Conservation (phyloP, 2,113 vertebrate species). For the Rhinichthys klamathensis region DNA sequence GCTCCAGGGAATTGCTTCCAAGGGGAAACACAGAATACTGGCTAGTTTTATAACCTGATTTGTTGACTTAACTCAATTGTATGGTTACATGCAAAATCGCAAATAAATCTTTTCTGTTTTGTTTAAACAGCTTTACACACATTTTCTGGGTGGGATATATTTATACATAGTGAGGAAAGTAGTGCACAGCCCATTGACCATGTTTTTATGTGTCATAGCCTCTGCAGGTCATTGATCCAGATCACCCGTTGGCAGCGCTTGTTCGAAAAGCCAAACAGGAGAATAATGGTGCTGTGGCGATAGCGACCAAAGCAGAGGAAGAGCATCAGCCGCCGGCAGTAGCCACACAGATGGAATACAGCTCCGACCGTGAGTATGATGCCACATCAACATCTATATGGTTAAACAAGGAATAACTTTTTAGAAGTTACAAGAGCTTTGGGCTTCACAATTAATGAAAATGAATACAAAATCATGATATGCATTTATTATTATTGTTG, state of each 20-base stretch:
- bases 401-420: not conserved
- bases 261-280: constrained; percentile 88
- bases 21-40: not conserved
- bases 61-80: not conserved
- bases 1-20: not conserved
- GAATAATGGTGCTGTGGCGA: constrained; percentile 76
- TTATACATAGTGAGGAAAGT: not conserved
- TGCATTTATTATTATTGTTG: not conserved
- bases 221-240: constrained; percentile 93
- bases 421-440: not conserved
- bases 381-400: not conserved
- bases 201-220: constrained; percentile 77
- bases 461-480: not conserved
- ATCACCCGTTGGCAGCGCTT: constrained; percentile 91
- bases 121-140: constrained; percentile 2
- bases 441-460: not conserved
- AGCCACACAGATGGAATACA: constrained; percentile 79
- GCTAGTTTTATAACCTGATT: not conserved
- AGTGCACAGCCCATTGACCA: not conserved
- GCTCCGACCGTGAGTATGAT: constrained; percentile 86
- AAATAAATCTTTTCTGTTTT: not conserved
- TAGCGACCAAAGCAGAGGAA: constrained; percentile 69
- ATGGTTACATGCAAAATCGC: not conserved
- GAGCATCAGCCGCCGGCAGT: constrained; percentile 64
- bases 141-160: not conserved